Base-by-base conservation (phyloP, 2,888 invertebrate species). In the Heliconius hortense region DNA sequence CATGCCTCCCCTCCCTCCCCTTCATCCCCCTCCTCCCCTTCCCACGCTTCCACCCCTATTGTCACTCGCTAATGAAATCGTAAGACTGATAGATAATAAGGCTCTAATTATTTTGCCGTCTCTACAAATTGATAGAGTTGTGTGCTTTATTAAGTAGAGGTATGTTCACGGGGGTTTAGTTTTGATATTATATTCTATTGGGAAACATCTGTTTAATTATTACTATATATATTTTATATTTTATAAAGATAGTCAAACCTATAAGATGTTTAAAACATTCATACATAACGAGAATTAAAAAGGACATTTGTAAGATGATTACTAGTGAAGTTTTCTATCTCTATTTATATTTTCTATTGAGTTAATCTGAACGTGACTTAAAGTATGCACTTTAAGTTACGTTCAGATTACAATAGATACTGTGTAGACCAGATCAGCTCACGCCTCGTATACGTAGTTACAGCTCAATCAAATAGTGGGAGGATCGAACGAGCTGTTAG, bases 1-100 rank as follows among this genome's bases (percentile, higher is more conserved):
- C 69, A 26, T 69, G 43, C 48, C 56, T 53, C 53, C 28, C 60
- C 64, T 1, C 48, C 7, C 2, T 7, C 7, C n/a, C 68, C 63
- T 18, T 43, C 63, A 59, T 2, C 31, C 8, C 7, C 8, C 31
- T 7, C 8, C 43, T 43, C 26, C 48, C 62, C 11, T 10, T 72
- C 67, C 76, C 70, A 21, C 75, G 59, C 72, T 77, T 67, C 70
- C 74, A 70, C 80, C 82, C 85, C 82, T 84, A 86, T 87, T 86
- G 86, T 85, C 83, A 80, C 82, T 68, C 75, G 78, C 77, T 78
- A 76, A 77, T 78, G 80, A 78, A 76, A 77, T 76, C 76, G 77
- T 76, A 77, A 77, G 75, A 68, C 73, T 67, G 74, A 79, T 75
- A 76, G 77, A 73, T 75, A 75, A 77, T 77, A 77, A 70, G 74